These are phyloP conservation scores for Pitangus sulphuratus DNA, from an alignment of 2,797 vertebrate species.

Conservation along the genomic window DNA sequence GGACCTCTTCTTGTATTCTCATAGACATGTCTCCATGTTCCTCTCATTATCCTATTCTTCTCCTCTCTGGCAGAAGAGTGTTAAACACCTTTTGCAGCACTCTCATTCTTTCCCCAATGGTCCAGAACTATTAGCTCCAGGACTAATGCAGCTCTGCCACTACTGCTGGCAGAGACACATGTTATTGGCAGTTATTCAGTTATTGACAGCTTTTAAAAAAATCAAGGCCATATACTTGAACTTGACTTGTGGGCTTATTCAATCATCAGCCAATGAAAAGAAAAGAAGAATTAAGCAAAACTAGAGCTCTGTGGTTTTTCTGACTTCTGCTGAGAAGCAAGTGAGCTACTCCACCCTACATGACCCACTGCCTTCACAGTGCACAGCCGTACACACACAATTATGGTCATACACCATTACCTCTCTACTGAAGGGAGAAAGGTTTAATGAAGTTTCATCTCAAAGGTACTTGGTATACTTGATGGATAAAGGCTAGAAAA, in stretches of 20 bases:
- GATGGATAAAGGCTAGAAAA: neutral
- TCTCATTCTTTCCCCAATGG: neutral
- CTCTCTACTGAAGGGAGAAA: neutral
- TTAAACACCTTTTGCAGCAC: neutral
- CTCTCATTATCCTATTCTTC: neutral
- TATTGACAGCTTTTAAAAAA: neutral
- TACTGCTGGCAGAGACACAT: neutral
- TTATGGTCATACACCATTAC: too few species aligned
- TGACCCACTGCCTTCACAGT: rapidly evolving
- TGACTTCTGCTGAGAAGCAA: neutral
- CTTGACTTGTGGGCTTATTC: neutral
- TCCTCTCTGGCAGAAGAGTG: neutral
- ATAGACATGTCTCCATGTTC: neutral
- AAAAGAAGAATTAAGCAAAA: neutral
- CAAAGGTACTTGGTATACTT: neutral
- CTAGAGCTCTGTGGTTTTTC: neutral
- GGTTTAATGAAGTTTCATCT: neutral
- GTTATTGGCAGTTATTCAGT: neutral
- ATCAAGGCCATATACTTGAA: neutral
- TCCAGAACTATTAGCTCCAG: neutral
- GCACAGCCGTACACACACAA: neutral
- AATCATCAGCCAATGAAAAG: neutral
- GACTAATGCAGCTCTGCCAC: neutral
- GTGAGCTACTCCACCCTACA: rapidly evolving
- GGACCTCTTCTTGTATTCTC: neutral